A percentile compares a stretch with the other conserved stretches of the same genome.
phyloP scores from a whole-genome alignment of 2,113 vertebrate species.

The Forbesichthys agassizii region DNA sequence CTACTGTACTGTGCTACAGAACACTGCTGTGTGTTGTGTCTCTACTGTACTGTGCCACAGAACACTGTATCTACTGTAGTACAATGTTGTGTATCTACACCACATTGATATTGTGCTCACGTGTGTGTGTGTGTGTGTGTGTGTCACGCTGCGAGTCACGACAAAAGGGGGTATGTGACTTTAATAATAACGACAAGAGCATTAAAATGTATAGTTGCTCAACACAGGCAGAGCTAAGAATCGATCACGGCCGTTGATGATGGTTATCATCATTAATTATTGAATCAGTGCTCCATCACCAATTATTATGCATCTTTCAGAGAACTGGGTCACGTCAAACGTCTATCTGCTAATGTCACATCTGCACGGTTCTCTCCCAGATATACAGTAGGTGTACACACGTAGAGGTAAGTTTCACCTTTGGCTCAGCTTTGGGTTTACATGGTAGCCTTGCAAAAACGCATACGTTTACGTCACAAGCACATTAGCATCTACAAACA shows the following conservation, averaged over 20 bases:
- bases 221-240: conserved; percentile 70
- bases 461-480: no score
- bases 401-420: no score
- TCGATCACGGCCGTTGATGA: conserved; percentile 69
- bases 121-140: no score
- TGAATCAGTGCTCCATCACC: conserved; percentile 67
- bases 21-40: conserved; percentile 41
- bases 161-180: conserved; percentile 66
- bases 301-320: conserved; percentile 66
- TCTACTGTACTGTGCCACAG: conserved; percentile 17
- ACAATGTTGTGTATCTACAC: no score
- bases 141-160: conserved; percentile 47
- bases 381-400: background rate
- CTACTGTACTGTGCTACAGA: conserved; percentile 23
- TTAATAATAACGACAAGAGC: conserved; percentile 74
- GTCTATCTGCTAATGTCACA: conserved; percentile 49
- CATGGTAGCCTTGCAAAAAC: no score
- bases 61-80: no score
- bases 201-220: conserved; percentile 73
- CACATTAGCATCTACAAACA: no score
- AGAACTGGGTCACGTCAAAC: conserved; percentile 39
- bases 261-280: conserved; percentile 77
- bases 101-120: no score
- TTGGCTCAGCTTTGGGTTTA: no score
- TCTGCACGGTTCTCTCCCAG: conserved; percentile 1